Evolutionary conservation across 2,888 invertebrate genomes (phyloP).

Genomic region (Pollenia labialis): DNA sequence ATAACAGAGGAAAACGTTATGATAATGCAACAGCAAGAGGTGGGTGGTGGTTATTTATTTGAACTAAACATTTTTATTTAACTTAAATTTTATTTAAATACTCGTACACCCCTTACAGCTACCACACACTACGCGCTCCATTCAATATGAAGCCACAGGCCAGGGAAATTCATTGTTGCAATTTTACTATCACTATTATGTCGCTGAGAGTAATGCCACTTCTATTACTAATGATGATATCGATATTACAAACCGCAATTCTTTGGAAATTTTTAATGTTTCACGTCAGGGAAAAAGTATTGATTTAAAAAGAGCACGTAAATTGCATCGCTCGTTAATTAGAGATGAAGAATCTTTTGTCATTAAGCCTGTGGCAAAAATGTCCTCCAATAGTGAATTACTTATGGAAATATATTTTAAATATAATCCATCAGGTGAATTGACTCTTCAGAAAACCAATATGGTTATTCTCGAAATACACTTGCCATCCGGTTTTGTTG

Average conservation of each 20-base stretch:
- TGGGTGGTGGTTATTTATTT: neutral
- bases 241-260: neutral
- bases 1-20: neutral
- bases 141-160: slow-evolving; percentile 19
- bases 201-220: no score
- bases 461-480: slow-evolving; percentile 38
- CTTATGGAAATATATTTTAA: slow-evolving; percentile 30
- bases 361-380: neutral
- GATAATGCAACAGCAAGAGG: slow-evolving; percentile 23
- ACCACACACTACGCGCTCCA: slow-evolving; percentile 22
- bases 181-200: slow-evolving; percentile 17
- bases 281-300: neutral
- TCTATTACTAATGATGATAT: no score
- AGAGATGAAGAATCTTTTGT: neutral
- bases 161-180: slow-evolving; percentile 28
- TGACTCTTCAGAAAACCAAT: slow-evolving; percentile 9
- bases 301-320: neutral
- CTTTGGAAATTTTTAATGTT: neutral
- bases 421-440: slow-evolving; percentile 1
- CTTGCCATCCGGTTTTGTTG: slow-evolving; percentile 24
- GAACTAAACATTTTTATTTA: neutral
- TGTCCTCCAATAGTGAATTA: neutral
- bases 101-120: neutral
- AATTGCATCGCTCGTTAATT: no score
- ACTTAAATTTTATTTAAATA: neutral